Evolutionary conservation across 1,140 invertebrate genomes (phyloP).

Genomic region (Proales similis): DNA sequence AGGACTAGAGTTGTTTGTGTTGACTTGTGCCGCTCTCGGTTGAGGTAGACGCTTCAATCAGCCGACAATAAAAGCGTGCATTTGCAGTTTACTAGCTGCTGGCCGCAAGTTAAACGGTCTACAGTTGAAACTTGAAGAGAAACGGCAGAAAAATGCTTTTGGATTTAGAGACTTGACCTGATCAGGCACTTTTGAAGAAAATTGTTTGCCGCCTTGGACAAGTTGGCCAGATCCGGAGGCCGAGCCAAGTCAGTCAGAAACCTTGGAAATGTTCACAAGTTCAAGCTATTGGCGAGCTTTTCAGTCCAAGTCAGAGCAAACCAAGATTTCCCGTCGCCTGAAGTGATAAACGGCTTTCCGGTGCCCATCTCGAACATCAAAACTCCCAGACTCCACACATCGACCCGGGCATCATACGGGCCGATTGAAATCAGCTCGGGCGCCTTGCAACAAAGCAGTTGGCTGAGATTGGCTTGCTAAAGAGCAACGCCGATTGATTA

Average conservation of each 20-base stretch:
- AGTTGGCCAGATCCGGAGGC: background rate
- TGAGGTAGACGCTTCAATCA: no score
- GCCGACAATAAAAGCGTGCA: no score
- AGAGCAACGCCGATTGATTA: background rate
- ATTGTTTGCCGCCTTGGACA: conserved; percentile 18
- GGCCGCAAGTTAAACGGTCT: background rate
- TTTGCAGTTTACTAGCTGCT: background rate
- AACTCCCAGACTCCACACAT: conserved; percentile 19
- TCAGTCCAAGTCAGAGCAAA: no score
- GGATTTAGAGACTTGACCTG: background rate
- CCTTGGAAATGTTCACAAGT: conserved; percentile 5
- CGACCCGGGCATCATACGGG: conserved; percentile 20
- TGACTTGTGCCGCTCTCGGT: no score
- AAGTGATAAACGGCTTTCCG: conserved; percentile 21
- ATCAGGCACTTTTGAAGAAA: conserved; percentile 32
- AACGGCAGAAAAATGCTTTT: background rate
- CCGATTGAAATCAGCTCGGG: conserved; percentile 10
- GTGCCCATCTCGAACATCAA: conserved; percentile 25
- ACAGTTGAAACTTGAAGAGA: background rate
- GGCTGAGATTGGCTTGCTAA: background rate
- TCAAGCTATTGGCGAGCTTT: no score
- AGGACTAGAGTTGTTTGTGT: no score
- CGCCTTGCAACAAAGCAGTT: background rate
- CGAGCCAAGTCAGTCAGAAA: background rate
- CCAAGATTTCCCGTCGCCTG: no score